Conservation (phyloP, 1,140 invertebrate species). For the Zaprionus vittiger region DNA sequence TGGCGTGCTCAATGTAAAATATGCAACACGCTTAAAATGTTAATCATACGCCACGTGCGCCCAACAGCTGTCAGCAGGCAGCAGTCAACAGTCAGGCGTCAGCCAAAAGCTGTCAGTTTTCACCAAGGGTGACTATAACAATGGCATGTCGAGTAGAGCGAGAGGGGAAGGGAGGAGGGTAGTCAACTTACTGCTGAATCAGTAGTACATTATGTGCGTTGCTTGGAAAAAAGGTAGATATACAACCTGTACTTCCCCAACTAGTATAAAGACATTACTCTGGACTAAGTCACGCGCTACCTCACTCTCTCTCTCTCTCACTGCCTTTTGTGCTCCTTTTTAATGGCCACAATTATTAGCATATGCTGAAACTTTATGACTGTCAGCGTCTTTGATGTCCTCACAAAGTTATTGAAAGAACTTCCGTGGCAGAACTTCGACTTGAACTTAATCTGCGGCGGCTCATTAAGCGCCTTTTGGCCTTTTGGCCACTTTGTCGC, state of each 20-base stretch:
- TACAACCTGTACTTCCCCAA: neutral
- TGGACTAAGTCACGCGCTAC: neutral
- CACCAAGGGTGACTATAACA: neutral
- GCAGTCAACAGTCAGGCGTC: slow-evolving; percentile 16
- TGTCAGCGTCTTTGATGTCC: slow-evolving; percentile 44
- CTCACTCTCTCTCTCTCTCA: neutral
- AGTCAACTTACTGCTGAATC: slow-evolving; percentile 24
- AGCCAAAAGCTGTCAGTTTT: slow-evolving; percentile 14
- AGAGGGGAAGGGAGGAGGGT: neutral
- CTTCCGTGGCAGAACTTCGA: slow-evolving; percentile 7
- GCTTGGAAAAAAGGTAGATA: neutral
- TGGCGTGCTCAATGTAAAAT: slow-evolving; percentile 56
- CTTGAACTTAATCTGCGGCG: slow-evolving; percentile 11
- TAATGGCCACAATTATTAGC: slow-evolving; percentile 45
- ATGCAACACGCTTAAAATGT: slow-evolving; percentile 71
- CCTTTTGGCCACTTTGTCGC: slow-evolving; percentile 29
- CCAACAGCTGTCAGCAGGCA: slow-evolving; percentile 25
- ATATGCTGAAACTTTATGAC: slow-evolving; percentile 44
- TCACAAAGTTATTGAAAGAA: slow-evolving; percentile 46
- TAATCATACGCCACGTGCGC: slow-evolving; percentile 76
- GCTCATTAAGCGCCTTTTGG: slow-evolving; percentile 45
- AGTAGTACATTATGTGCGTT: slow-evolving; percentile 21
- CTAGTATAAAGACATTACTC: neutral
- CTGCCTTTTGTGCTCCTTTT: slow-evolving; percentile 10
- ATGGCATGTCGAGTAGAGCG: neutral